Evolutionary conservation across 2,888 invertebrate genomes (phyloP).

Genomic region (Drosophila sordidula): DNA sequence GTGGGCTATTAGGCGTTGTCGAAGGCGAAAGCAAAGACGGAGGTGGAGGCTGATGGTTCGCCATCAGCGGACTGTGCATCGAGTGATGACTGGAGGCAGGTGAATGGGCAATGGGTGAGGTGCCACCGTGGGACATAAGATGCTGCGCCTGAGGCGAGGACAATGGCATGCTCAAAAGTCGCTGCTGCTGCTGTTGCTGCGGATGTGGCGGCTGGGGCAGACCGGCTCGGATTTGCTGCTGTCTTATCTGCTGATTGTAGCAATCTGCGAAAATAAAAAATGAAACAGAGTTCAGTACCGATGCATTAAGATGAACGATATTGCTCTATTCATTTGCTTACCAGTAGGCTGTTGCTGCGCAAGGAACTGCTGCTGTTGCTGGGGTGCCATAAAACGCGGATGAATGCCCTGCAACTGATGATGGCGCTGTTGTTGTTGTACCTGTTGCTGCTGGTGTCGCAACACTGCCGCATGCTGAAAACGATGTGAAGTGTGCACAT

Average conservation of each 20-base stretch:
- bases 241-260: constrained; percentile 69
- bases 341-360: constrained; percentile 59
- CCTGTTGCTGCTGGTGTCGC: constrained; percentile 72
- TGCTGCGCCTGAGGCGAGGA: constrained; percentile 71
- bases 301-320: neutral
- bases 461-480: constrained; percentile 72
- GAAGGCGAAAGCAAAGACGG: constrained; percentile 76
- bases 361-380: constrained; percentile 72
- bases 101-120: constrained; percentile 79
- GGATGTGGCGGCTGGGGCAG: constrained; percentile 64
- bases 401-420: constrained; percentile 72
- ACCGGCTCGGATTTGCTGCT: constrained; percentile 74
- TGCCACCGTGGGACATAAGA: constrained; percentile 70
- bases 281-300: neutral
- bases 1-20: constrained; percentile 72
- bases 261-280: constrained; percentile 50
- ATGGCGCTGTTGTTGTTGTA: constrained; percentile 61
- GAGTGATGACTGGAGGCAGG: constrained; percentile 83
- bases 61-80: constrained; percentile 81
- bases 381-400: constrained; percentile 69
- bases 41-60: constrained; percentile 69
- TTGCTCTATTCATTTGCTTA: constrained; percentile 16
- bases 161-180: constrained; percentile 70
- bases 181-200: constrained; percentile 68
- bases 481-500: constrained; percentile 53